phyloP scores from a whole-genome alignment of 2,113 vertebrate species.

The Pseudorectes ferrugineus region DNA sequence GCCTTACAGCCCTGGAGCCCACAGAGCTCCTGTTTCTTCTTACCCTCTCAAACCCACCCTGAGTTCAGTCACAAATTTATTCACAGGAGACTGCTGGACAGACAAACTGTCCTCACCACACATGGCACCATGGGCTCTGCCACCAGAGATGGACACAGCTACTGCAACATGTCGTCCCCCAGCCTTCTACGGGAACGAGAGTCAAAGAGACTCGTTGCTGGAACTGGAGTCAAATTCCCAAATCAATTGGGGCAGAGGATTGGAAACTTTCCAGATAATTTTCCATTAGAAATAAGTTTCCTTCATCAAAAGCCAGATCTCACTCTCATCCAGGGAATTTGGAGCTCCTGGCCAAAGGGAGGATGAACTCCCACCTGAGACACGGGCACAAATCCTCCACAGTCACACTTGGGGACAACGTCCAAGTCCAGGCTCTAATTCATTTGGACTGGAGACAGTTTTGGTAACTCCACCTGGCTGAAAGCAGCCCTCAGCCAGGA shows the following conservation, averaged over 20 bases:
- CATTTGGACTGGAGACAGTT: not conserved
- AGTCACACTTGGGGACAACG: accelerated
- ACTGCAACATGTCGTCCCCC: not conserved
- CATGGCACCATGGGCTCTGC: not conserved
- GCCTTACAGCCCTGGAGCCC: not conserved
- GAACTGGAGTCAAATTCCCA: not conserved
- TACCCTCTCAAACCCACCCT: not conserved
- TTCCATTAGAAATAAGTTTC: not conserved
- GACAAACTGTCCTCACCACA: not conserved
- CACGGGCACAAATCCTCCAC: not conserved
- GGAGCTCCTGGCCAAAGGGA: not conserved
- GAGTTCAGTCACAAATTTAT: not conserved
- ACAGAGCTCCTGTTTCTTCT: not conserved
- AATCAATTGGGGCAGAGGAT: not conserved
- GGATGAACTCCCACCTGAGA: not conserved
- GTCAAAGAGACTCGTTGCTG: accelerated
- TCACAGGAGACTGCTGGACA: not conserved
- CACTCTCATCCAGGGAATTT: not conserved
- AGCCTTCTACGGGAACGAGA: not conserved
- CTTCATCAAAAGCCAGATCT: not conserved
- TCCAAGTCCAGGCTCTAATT: not conserved
- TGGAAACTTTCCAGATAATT: not conserved
- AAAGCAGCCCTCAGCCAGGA: not conserved
- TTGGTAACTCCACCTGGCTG: not conserved
- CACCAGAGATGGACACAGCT: not conserved